phyloP scores from a whole-genome alignment of 2,888 invertebrate genomes.

The Ophion costatus region DNA sequence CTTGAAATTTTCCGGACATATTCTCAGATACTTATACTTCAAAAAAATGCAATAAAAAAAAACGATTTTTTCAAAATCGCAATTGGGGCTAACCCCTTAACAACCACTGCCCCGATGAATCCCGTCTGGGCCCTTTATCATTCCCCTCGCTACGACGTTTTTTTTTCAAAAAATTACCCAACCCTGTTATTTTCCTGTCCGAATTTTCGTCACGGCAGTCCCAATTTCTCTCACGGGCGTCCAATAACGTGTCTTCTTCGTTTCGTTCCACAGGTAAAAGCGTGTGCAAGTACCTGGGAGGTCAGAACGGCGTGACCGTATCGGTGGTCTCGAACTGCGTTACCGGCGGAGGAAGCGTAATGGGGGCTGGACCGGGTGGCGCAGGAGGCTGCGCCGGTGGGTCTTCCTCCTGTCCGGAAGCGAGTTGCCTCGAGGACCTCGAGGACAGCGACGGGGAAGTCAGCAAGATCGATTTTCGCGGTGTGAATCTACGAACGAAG shows the following conservation, averaged over 20 bases:
- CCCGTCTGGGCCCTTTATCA: too few relatives aligned
- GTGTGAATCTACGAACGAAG: slow-evolving; percentile 88
- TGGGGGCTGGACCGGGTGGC: slow-evolving; percentile 69
- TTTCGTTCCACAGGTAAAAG: slow-evolving; percentile 75
- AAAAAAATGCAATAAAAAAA: too few relatives aligned
- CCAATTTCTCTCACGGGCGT: too few relatives aligned
- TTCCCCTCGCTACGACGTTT: too few relatives aligned
- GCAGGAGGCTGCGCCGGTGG: slow-evolving; percentile 69
- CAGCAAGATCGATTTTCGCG: slow-evolving; percentile 90
- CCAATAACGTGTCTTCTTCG: not conserved
- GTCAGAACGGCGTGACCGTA: slow-evolving; percentile 85
- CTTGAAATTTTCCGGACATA: too few relatives aligned
- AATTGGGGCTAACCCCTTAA: too few relatives aligned
- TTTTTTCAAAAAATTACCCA: too few relatives aligned
- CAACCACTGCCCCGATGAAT: too few relatives aligned
- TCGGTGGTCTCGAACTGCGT: slow-evolving; percentile 85
- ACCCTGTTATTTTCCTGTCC: too few relatives aligned
- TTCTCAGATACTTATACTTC: too few relatives aligned
- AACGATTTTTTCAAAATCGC: too few relatives aligned
- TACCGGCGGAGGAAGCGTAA: slow-evolving; percentile 75
- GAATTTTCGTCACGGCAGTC: too few relatives aligned
- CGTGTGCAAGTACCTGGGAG: slow-evolving; percentile 81
- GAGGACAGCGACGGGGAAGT: slow-evolving; percentile 92
- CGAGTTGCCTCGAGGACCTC: slow-evolving; percentile 79
- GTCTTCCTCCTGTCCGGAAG: slow-evolving; percentile 65